Percentiles rank a stretch among this genome's conserved stretches.
These are phyloP conservation scores for Lucifuga dentata DNA, from an alignment of 2,113 vertebrate genomes.

Conservation along the genomic window DNA sequence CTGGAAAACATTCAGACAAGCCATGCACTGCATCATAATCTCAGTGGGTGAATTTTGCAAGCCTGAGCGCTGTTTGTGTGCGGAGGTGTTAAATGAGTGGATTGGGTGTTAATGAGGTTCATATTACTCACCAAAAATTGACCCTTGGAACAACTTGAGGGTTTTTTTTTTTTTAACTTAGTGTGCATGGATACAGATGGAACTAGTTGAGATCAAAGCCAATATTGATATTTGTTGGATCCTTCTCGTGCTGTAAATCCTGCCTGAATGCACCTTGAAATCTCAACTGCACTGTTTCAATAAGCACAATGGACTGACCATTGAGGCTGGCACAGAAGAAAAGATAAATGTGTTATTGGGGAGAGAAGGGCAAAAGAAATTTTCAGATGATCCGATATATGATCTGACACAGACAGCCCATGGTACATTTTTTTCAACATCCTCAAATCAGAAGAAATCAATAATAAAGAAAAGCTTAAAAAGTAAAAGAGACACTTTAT, in stretches of 20 bases:
- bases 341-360: constrained; percentile 8
- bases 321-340: constrained; percentile 13
- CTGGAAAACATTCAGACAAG: constrained; percentile 48
- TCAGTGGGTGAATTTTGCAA: constrained; percentile 28
- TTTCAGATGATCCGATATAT: constrained; percentile 14
- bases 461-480: constrained; percentile 22
- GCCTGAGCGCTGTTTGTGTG: constrained; percentile 6
- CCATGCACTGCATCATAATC: constrained; percentile 26
- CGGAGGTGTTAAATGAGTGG: constrained; percentile 19
- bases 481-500: constrained; percentile 37
- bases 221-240: constrained; percentile 61
- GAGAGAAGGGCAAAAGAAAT: constrained; percentile 15
- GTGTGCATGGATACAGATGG: constrained; percentile 53
- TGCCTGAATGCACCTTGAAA: constrained; percentile 32
- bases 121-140: constrained; percentile 61
- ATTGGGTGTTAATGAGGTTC: constrained; percentile 61
- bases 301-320: neutral
- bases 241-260: constrained; percentile 46
- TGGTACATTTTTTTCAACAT: constrained; percentile 3
- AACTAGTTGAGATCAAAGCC: constrained; percentile 61
- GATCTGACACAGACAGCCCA: constrained; percentile 16
- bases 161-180: constrained; percentile 6
- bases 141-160: constrained; percentile 18
- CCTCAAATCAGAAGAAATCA: neutral
- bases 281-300: constrained; percentile 31